A percentile compares a stretch with the other conserved stretches of the same genome.
These are phyloP conservation scores for Microcaecilia unicolor DNA, from an alignment of 2,797 vertebrate genomes.

Conservation along the genomic window DNA sequence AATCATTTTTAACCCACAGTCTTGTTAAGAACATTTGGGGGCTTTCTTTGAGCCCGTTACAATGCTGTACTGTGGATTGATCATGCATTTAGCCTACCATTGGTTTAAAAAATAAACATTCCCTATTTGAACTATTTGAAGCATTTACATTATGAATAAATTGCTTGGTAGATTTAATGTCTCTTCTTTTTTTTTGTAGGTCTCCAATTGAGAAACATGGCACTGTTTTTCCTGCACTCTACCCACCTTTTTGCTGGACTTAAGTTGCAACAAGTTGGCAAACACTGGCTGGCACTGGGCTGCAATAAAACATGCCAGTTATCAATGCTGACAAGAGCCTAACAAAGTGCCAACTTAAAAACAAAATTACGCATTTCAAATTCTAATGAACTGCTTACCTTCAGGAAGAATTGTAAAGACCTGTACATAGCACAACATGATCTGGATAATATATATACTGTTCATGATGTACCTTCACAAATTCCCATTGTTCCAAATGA, in stretches of 20 bases:
- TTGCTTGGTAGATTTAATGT: constrained; percentile 10
- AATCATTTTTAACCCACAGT: no score
- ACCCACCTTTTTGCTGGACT: constrained; percentile 86
- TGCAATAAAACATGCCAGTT: constrained; percentile 88
- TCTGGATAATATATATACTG: constrained; percentile 97
- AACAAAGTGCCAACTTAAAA: constrained; percentile 92
- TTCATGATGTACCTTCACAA: constrained; percentile 85
- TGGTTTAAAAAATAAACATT: no score
- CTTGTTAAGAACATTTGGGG: no score
- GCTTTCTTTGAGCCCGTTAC: no score
- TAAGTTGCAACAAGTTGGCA: constrained; percentile 81
- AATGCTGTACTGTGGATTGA: no score
- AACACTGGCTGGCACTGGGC: constrained; percentile 85
- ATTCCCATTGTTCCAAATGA: constrained; percentile 93
- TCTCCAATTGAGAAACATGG: constrained; percentile 93
- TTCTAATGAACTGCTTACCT: constrained; percentile 97
- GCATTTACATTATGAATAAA: no score
- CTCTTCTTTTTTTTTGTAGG: constrained; percentile 55
- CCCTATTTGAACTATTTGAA: no score
- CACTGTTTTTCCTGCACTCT: constrained; percentile 97
- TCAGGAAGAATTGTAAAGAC: constrained; percentile 99
- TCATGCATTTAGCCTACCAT: no score
- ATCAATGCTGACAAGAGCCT: constrained; percentile 80
- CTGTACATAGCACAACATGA: constrained; percentile 98
- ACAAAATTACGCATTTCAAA: constrained; percentile 77